Evolutionary conservation across 2,797 vertebrate species (phyloP).

Genomic region (Phoebastria nigripes): DNA sequence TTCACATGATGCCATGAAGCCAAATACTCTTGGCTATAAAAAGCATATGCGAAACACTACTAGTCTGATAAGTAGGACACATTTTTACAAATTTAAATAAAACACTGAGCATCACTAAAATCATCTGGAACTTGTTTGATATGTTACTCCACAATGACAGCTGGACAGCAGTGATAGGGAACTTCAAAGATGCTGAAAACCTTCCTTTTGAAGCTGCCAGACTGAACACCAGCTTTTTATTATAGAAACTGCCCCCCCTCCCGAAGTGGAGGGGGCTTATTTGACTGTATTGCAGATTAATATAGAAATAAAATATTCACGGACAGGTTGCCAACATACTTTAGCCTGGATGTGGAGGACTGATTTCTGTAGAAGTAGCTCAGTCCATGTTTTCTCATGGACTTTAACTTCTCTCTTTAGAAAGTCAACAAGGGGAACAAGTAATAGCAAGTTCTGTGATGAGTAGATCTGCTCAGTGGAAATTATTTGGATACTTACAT

Average conservation of each 20-base stretch:
- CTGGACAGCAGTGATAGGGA: not conserved
- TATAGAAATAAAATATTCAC: not conserved
- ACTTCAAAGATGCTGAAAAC: not conserved
- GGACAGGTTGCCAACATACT: not conserved
- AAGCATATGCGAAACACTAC: not conserved
- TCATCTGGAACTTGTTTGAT: not conserved
- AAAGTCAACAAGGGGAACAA: not conserved
- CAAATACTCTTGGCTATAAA: constrained; percentile 51
- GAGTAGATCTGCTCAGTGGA: not conserved
- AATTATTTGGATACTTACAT: not conserved
- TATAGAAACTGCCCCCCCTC: not conserved
- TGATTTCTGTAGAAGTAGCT: not conserved
- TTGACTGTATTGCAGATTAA: not conserved
- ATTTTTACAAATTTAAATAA: constrained; percentile 3
- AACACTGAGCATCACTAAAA: not conserved
- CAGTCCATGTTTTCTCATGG: not conserved
- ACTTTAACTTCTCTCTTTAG: not conserved
- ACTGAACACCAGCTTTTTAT: not conserved
- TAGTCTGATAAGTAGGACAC: not conserved
- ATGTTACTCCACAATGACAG: not conserved
- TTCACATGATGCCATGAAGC: not conserved
- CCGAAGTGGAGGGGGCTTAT: not conserved
- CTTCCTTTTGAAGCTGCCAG: not conserved
- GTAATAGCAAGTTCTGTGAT: not conserved
- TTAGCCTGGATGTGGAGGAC: not conserved